Percentiles rank a stretch among this genome's conserved stretches.
Conservation (phyloP, 2,888 invertebrate species). For the Taenaris catops region DNA sequence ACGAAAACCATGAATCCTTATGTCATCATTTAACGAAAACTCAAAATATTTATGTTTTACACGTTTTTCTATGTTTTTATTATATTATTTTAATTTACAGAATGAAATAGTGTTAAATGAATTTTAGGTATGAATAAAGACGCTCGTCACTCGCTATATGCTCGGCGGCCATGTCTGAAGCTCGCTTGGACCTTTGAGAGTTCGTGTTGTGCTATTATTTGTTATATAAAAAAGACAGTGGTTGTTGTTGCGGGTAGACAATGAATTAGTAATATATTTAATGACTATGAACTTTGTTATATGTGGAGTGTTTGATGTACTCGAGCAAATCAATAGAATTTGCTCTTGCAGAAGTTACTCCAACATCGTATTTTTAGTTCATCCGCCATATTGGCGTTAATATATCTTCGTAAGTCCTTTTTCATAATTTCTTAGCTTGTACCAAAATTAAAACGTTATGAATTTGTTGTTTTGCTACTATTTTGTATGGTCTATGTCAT, state of each 20-base stretch:
- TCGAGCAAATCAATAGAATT: slow-evolving; percentile 62
- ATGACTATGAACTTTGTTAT: slow-evolving; percentile 53
- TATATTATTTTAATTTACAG: slow-evolving; percentile 70
- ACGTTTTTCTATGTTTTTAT: slow-evolving; percentile 53
- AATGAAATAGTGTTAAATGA: slow-evolving; percentile 44
- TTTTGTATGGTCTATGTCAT: slow-evolving; percentile 72
- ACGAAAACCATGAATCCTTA: slow-evolving; percentile 47
- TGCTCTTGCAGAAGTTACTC: slow-evolving; percentile 67
- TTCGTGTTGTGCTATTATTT: slow-evolving; percentile 78
- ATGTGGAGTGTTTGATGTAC: slow-evolving; percentile 64
- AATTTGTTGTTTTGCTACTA: slow-evolving; percentile 60
- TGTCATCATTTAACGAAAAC: slow-evolving; percentile 57
- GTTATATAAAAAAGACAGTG: slow-evolving; percentile 68
- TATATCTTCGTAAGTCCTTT: slow-evolving; percentile 79
- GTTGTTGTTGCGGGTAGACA: slow-evolving; percentile 52
- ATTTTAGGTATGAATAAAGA: slow-evolving; percentile 54
- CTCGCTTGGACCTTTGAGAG: slow-evolving; percentile 68
- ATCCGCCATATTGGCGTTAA: slow-evolving; percentile 86
- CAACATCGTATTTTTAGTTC: slow-evolving; percentile 80
- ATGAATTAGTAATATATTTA: slow-evolving; percentile 54
- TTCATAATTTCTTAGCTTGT: slow-evolving; percentile 66
- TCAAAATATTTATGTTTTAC: slow-evolving; percentile 54
- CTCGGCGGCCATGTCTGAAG: slow-evolving; percentile 79
- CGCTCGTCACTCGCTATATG: slow-evolving; percentile 60
- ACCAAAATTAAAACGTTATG: slow-evolving; percentile 51